Evolutionary conservation across 2,888 invertebrate genomes (phyloP), one percentile per base, ranked within the genome.

Genomic region (Pandemis corylana): DNA sequence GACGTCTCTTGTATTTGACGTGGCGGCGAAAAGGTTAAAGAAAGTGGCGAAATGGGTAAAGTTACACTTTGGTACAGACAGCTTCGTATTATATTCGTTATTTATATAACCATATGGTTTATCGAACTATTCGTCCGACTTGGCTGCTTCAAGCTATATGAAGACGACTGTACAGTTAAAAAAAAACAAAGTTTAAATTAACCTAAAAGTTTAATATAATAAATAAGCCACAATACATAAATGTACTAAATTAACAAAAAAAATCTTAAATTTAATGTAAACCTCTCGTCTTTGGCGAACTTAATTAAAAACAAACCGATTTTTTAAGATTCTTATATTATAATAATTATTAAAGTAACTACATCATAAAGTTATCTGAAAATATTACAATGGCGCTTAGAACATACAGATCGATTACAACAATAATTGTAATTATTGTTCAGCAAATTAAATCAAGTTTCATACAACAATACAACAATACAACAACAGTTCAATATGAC

Each of bases 161-260:
- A 5, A 44, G 9, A 44, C 1, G 9, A 49, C 12, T 0, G 12
- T 10, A 5, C 1, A 49, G 46, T 10, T 4, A 56, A 56, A 44
- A 64, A 69, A 41, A 49, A 61, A 13, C n/a, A 65, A 46, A 28
- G 1, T 10, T 20, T 61, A 15, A 28, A 20, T 67, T 63, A 75
- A 20, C 67, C 62, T 53, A 67, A 75, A 71, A 75, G 66, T 75
- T 66, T 67, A 75, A 67, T 75, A 70, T 71, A 75, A 75, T 75
- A 70, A 75, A 75, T 75, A 75, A 75, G 75, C 75, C 68, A 68
- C 73, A 69, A 69, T 69, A 74, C 66, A 69, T 69, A 66, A 70
- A 59, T 68, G 73, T 53, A 61, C 42, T 74, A 51, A 51, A 41
- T 51, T 66, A 74, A 69, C 74, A 69, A 68, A 72, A 68, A 49